These are phyloP conservation scores for Edolisoma coerulescens DNA, from an alignment of 2,113 vertebrate species.

Conservation along the genomic window DNA sequence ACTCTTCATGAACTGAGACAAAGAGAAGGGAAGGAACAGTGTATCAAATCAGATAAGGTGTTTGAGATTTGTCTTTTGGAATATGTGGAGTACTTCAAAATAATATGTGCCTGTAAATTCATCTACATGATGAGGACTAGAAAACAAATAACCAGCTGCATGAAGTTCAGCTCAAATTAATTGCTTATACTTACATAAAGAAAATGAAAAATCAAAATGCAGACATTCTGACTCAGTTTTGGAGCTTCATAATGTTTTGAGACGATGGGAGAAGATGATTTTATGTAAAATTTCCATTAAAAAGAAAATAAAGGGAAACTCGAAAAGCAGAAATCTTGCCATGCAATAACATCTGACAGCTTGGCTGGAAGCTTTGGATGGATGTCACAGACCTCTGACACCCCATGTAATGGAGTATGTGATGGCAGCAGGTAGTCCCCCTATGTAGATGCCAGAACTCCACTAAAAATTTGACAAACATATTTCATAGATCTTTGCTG, in stretches of 20 bases:
- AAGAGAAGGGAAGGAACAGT: not conserved
- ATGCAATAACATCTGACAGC: not conserved
- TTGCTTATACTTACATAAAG: not conserved
- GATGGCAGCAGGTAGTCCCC: not conserved
- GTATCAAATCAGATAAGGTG: not conserved
- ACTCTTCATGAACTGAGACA: not conserved
- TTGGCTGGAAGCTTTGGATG: not conserved
- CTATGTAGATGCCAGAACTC: not conserved
- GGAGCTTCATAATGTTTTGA: not conserved
- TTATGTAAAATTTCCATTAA: not conserved
- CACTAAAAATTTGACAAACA: not conserved
- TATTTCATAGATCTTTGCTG: not conserved
- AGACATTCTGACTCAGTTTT: not conserved
- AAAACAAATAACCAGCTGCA: not conserved
- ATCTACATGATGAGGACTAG: not conserved
- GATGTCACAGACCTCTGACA: not conserved
- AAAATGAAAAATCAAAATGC: not conserved
- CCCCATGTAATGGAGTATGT: not conserved
- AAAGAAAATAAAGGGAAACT: not conserved
- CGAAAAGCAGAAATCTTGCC: not conserved
- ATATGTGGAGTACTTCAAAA: not conserved
- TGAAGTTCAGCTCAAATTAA: not conserved
- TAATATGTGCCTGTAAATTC: not conserved
- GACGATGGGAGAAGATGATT: rapidly evolving
- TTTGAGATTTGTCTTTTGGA: not conserved